Percentiles rank a stretch among this genome's conserved stretches.
phyloP scores from a whole-genome alignment of 2,888 invertebrate genomes.

The Chirona hameri region DNA sequence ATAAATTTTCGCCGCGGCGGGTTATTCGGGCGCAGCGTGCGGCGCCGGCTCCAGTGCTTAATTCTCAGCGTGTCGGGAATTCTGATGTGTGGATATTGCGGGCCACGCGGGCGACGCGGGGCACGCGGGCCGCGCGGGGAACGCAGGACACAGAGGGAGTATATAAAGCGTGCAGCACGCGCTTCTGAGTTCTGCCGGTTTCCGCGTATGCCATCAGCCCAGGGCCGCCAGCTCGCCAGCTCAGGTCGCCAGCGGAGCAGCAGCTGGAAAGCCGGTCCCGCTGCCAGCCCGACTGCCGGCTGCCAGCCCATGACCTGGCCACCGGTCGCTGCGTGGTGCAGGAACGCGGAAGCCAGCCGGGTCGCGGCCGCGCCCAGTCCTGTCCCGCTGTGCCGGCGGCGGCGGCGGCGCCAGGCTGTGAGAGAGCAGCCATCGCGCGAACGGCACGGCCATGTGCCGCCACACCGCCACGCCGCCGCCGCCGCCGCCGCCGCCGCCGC shows the following conservation, averaged over 20 bases:
- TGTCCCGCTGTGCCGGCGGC: neutral
- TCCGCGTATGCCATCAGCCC: too few relatives aligned
- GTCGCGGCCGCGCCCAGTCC: neutral
- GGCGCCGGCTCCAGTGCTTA: neutral
- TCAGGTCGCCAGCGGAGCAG: too few relatives aligned
- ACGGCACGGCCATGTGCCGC: neutral
- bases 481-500: neutral
- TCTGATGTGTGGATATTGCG: slow-evolving; percentile 1
- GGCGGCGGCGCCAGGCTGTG: too few relatives aligned
- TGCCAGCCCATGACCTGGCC: neutral
- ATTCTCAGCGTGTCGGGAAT: slow-evolving; percentile 9
- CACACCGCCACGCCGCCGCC: neutral
- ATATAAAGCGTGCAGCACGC: neutral
- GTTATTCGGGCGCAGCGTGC: neutral
- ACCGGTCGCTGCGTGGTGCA: neutral
- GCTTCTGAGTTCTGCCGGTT: neutral
- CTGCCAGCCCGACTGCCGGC: neutral
- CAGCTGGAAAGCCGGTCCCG: neutral
- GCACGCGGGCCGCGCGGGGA: neutral
- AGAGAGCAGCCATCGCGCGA: too few relatives aligned
- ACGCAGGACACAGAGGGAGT: neutral
- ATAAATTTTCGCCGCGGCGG: neutral
- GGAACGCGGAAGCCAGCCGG: slow-evolving; percentile 8
- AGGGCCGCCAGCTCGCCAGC: too few relatives aligned
- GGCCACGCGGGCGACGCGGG: neutral